Evolutionary conservation across 2,113 vertebrate species (phyloP).

Genomic region (Terrapene triunguis): DNA sequence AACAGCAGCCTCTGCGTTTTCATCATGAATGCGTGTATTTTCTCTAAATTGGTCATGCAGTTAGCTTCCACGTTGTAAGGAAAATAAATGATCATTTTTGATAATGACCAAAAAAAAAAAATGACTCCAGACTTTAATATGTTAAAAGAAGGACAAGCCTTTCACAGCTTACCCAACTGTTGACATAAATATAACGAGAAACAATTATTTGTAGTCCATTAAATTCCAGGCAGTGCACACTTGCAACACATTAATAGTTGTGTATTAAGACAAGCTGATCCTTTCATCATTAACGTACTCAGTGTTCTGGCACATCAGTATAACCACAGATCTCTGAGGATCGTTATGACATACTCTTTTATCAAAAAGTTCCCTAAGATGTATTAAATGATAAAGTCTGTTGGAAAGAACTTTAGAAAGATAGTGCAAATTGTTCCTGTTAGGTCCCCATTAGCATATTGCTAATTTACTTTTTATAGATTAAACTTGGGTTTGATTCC

Average conservation of each 20-base stretch:
- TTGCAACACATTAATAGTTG: constrained; percentile 6
- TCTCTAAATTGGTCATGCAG: not conserved
- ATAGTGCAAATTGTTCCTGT: not conserved
- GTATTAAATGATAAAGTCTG: not conserved
- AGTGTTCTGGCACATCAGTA: not conserved
- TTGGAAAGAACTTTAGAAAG: constrained; percentile 17
- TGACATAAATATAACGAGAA: not conserved
- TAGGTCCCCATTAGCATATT: not conserved
- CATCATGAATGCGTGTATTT: constrained; percentile 1
- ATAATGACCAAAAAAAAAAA: constrained; percentile 30
- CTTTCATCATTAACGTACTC: not conserved
- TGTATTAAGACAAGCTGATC: not conserved
- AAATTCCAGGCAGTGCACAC: not conserved
- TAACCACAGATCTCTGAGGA: constrained; percentile 1
- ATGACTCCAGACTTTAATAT: not conserved
- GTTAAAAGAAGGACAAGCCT: constrained; percentile 13
- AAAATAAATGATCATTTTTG: not conserved
- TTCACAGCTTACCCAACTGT: not conserved
- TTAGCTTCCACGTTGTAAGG: not conserved
- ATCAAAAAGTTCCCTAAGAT: not conserved
- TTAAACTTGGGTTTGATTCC: not conserved
- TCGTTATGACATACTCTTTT: not conserved
- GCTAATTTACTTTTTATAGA: not conserved
- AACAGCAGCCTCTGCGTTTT: constrained; percentile 12
- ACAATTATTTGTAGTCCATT: constrained; percentile 38